These are phyloP conservation scores for Leptodactylus fallax DNA, from an alignment of 2,797 vertebrate genomes.

Conservation along the genomic window DNA sequence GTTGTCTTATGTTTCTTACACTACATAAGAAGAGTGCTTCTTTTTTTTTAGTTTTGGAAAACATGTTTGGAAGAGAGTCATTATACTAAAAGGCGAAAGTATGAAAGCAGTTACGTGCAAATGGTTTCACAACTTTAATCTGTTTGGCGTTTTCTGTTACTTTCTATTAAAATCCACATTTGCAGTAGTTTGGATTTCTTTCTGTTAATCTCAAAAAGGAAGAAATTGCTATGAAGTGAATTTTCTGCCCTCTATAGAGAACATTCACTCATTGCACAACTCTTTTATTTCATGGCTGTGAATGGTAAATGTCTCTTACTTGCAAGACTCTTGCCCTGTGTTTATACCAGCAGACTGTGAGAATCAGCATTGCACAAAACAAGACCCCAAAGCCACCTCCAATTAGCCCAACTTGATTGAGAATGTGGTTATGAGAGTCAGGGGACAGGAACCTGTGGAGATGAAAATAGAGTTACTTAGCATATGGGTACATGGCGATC, in stretches of 20 bases:
- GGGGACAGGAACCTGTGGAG: slow-evolving; percentile 17
- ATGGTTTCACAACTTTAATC: not conserved
- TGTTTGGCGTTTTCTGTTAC: not conserved
- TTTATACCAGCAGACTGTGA: slow-evolving; percentile 25
- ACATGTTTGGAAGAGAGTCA: not conserved
- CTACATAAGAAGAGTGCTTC: not conserved
- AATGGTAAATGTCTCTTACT: slow-evolving; percentile 36
- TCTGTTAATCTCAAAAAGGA: not conserved
- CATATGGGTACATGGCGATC: no score
- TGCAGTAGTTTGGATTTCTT: not conserved
- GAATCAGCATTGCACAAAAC: slow-evolving; percentile 4
- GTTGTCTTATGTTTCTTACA: not conserved
- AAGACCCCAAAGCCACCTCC: not conserved
- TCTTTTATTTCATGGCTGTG: slow-evolving; percentile 2
- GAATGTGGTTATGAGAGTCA: not conserved
- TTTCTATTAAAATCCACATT: not conserved
- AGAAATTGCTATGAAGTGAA: not conserved
- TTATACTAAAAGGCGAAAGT: not conserved
- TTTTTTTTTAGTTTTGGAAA: not conserved
- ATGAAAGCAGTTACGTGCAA: not conserved
- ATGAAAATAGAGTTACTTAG: not conserved
- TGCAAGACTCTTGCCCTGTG: not conserved
- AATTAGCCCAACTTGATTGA: not conserved
- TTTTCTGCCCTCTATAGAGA: not conserved
- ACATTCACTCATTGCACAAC: no score